Percentiles rank a stretch among this genome's conserved stretches.
These are phyloP conservation scores for Cerastoderma edule DNA, from an alignment of 2,888 invertebrate genomes.

Conservation along the genomic window DNA sequence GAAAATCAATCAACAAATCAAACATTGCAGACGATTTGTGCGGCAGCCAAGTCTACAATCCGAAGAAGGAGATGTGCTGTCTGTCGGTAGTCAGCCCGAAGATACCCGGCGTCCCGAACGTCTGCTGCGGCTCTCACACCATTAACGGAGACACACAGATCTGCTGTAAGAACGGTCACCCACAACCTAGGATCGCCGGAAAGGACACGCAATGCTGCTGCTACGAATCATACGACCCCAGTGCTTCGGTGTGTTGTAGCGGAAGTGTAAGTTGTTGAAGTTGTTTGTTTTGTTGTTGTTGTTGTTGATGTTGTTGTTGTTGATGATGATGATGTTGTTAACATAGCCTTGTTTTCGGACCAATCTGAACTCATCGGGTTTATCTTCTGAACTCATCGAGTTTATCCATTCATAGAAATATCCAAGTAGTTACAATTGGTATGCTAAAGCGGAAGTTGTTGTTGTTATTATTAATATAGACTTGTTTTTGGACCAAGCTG, in stretches of 20 bases:
- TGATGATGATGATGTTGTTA: no score
- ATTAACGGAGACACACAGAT: slow-evolving; percentile 24
- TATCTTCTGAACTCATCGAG: no score
- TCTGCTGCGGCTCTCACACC: slow-evolving; percentile 36
- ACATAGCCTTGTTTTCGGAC: no score
- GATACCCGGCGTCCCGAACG: slow-evolving; percentile 26
- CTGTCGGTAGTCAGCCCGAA: slow-evolving; percentile 22
- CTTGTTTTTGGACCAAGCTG: no score
- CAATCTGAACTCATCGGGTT: no score
- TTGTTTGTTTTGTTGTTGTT: no score
- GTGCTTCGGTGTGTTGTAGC: slow-evolving; percentile 38
- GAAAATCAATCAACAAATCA: no score
- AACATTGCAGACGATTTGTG: slow-evolving; percentile 8
- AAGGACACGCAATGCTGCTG: slow-evolving; percentile 45
- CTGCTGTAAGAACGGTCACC: slow-evolving; percentile 33
- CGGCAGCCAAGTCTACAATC: slow-evolving; percentile 33
- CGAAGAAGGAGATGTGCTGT: slow-evolving; percentile 43
- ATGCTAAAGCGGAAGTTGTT: no score
- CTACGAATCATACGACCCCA: slow-evolving; percentile 44
- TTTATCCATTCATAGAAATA: no score
- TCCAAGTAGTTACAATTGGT: no score
- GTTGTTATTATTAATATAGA: no score
- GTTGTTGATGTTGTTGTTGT: no score
- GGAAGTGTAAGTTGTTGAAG: slow-evolving; percentile 25
- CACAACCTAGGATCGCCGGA: slow-evolving; percentile 47